Conservation (phyloP, 2,888 invertebrate species). For the Polydrusus cervinus region DNA sequence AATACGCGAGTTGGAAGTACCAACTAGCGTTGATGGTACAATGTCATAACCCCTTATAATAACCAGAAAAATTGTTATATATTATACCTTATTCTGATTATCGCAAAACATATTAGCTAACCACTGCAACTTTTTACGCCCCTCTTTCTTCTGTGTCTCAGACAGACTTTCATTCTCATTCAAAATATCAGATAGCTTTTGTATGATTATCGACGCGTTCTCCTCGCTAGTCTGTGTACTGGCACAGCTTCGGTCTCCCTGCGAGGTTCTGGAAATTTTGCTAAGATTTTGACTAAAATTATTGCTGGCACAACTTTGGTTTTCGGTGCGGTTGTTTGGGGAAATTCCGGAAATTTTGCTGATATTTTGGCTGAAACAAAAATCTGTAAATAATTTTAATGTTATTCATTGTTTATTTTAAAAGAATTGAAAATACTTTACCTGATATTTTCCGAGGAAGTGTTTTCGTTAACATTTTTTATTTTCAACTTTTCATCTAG, state of each 20-base stretch:
- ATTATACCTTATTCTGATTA: conserved; percentile 18
- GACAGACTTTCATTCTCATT: conserved; percentile 35
- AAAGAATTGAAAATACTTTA: background rate
- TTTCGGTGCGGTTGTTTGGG: background rate
- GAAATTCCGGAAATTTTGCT: conserved; percentile 27
- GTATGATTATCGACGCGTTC: conserved; percentile 24
- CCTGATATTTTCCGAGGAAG: conserved; percentile 16
- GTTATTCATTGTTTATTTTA: too few species aligned
- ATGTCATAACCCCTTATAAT: too few species aligned
- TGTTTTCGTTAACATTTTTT: background rate
- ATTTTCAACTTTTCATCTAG: conserved; percentile 35
- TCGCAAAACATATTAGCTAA: conserved; percentile 20
- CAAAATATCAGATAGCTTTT: conserved; percentile 40
- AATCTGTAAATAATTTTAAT: too few species aligned
- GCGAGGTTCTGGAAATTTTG: conserved; percentile 28
- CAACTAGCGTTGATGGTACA: too few species aligned
- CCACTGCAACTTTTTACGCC: background rate
- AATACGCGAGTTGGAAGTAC: too few species aligned
- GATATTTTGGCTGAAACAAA: conserved; percentile 28
- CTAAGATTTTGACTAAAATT: conserved; percentile 34
- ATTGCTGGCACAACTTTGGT: conserved; percentile 21
- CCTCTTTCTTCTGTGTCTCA: conserved; percentile 21
- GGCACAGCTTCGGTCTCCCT: conserved; percentile 6
- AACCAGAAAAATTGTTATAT: too few species aligned
- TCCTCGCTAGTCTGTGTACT: conserved; percentile 37